phyloP scores from a whole-genome alignment of 1,140 invertebrate species.

The Zaprionus ghesquierei region DNA sequence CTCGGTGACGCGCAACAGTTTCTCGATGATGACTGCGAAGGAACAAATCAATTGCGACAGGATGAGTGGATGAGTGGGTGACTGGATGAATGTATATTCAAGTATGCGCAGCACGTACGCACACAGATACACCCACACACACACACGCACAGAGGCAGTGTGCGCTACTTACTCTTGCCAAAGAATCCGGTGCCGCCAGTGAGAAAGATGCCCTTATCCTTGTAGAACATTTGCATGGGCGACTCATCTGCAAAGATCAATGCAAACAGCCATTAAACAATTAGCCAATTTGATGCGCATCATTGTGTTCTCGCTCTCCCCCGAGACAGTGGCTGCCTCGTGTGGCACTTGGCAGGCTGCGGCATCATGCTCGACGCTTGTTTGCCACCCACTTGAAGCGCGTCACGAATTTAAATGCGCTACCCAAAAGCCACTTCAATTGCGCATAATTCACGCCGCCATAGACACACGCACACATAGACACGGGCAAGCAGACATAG shows the following conservation, averaged over 20 bases:
- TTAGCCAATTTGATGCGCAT: conserved; percentile 79
- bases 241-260: conserved; percentile 80
- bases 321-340: background rate
- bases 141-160: too few relatives aligned
- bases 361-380: conserved; percentile 36
- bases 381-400: conserved; percentile 74
- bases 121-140: background rate
- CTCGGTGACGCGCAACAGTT: conserved; percentile 90
- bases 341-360: background rate
- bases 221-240: conserved; percentile 86
- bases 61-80: background rate
- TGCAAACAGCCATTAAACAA: conserved; percentile 80
- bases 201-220: conserved; percentile 86
- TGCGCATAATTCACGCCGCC: conserved; percentile 74
- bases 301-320: conserved; percentile 43
- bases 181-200: conserved; percentile 91
- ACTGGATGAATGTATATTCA: background rate
- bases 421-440: conserved; percentile 74
- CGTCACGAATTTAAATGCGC: conserved; percentile 76
- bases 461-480: conserved; percentile 13
- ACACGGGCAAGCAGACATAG: conserved; percentile 25
- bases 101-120: conserved; percentile 64
- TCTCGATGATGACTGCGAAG: conserved; percentile 89
- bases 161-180: conserved; percentile 86
- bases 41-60: conserved; percentile 28